Evolutionary conservation across 2,113 vertebrate species (phyloP).

Genomic region (Propithecus coquereli): DNA sequence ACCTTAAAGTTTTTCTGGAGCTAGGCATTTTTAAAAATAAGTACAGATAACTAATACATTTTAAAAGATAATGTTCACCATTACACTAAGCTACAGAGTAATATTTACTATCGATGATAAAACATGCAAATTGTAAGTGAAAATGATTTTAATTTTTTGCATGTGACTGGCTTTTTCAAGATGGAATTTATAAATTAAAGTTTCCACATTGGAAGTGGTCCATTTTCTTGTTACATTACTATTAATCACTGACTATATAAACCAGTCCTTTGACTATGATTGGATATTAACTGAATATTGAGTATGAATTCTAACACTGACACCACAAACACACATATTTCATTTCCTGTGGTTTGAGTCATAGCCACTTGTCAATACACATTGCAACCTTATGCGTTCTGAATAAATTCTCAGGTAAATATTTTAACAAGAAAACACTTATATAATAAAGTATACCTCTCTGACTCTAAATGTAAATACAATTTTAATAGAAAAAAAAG

Average conservation of each 20-base stretch:
- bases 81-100: neutral
- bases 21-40: neutral
- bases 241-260: neutral
- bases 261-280: neutral
- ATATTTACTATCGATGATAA: neutral
- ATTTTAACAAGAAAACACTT: neutral
- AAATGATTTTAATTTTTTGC: neutral
- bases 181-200: neutral
- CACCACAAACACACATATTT: neutral
- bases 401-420: neutral
- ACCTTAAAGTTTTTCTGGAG: neutral
- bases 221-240: neutral
- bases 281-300: neutral
- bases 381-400: neutral
- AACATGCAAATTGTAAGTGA: neutral
- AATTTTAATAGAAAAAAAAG: neutral
- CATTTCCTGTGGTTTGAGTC: neutral
- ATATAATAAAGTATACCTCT: neutral
- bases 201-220: neutral
- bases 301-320: neutral
- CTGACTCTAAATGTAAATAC: conserved; percentile 39
- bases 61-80: neutral
- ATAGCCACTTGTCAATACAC: neutral
- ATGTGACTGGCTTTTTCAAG: neutral
- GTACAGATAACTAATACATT: neutral